A percentile compares a stretch with the other conserved stretches of the same genome.
phyloP scores from a whole-genome alignment of 1,140 invertebrate species.

The Aphis craccivora region DNA sequence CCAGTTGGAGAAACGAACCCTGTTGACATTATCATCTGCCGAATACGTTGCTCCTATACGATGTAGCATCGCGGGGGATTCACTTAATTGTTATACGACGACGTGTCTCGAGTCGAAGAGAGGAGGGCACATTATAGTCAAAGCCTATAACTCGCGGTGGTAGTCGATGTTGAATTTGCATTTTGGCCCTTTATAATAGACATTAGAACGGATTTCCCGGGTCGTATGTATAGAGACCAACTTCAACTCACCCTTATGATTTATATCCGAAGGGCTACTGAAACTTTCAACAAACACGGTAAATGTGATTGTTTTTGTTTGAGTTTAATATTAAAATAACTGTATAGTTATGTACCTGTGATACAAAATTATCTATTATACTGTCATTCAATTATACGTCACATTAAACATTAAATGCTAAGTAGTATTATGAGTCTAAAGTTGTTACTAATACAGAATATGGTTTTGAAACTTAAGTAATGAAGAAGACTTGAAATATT shows the following conservation, averaged over 20 bases:
- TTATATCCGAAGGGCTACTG: constrained; percentile 40
- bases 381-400: background rate
- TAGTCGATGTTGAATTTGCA: constrained; percentile 53
- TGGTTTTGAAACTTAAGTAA: background rate
- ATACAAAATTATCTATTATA: background rate
- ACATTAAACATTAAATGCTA: background rate
- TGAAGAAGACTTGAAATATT: background rate
- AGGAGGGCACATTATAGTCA: background rate
- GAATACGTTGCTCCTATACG: background rate
- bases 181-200: constrained; percentile 56
- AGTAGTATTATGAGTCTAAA: background rate
- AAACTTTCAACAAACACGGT: constrained; percentile 39
- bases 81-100: constrained; percentile 56
- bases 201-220: constrained; percentile 54
- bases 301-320: constrained; percentile 48
- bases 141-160: constrained; percentile 23
- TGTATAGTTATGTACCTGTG: background rate
- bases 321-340: constrained; percentile 31
- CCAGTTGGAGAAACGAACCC: constrained; percentile 21
- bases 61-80: constrained; percentile 44
- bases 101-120: background rate
- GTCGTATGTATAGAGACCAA: constrained; percentile 23
- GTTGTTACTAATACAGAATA: background rate
- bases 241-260: constrained; percentile 31
- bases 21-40: constrained; percentile 48